Evolutionary conservation across 2,113 vertebrate species (phyloP).

Genomic region (Nymphicus hollandicus): DNA sequence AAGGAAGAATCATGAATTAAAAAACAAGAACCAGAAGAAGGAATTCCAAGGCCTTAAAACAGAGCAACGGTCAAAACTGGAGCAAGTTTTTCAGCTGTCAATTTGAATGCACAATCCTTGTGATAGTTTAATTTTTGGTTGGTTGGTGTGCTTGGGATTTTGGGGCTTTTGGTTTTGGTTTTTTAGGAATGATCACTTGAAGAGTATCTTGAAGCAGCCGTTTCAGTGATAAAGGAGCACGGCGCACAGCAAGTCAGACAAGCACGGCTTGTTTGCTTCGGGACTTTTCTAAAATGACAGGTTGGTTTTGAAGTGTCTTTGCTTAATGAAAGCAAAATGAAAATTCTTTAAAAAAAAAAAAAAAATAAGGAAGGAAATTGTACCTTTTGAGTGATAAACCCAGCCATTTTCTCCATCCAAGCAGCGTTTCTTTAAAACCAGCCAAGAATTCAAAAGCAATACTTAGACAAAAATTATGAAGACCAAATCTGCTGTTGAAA

Average conservation of each 20-base stretch:
- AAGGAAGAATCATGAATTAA: not conserved
- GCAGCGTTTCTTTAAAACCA: not conserved
- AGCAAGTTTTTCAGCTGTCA: not conserved
- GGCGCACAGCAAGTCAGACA: not conserved
- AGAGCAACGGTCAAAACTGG: not conserved
- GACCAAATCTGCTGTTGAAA: not conserved
- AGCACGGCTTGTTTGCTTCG: not conserved
- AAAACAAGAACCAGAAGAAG: constrained; percentile 8
- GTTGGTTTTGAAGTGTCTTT: not conserved
- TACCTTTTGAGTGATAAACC: not conserved
- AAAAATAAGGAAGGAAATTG: not conserved
- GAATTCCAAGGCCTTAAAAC: not conserved
- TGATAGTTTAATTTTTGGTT: not conserved
- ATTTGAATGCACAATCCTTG: not conserved
- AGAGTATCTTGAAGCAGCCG: not conserved
- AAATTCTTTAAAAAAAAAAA: not conserved
- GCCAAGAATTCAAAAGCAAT: not conserved
- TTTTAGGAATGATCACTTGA: not conserved
- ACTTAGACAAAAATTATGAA: not conserved
- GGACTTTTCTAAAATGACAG: not conserved
- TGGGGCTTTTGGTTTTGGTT: too few relatives aligned
- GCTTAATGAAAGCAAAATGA: not conserved
- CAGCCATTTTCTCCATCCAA: not conserved
- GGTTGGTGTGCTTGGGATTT: not conserved
- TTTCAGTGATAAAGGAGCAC: not conserved